Evolutionary conservation across 2,888 invertebrate species (phyloP).

Genomic region (Volucella inflata): DNA sequence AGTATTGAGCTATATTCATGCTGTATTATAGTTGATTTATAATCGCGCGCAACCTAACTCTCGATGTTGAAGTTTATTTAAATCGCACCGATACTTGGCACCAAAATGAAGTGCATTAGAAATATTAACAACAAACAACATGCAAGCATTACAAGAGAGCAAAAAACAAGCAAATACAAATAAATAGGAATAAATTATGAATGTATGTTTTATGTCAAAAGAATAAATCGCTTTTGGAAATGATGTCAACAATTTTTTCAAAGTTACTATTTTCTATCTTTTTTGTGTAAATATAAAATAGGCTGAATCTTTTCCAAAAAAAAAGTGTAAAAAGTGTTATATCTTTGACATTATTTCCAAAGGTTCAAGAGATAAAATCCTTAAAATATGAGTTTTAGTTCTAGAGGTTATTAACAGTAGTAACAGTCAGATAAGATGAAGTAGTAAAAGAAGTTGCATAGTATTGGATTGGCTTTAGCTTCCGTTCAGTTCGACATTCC

Average conservation of each 20-base stretch:
- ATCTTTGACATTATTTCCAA: background rate
- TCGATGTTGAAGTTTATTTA: background rate
- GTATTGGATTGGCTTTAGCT: background rate
- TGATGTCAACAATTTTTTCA: too few relatives aligned
- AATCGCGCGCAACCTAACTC: too few relatives aligned
- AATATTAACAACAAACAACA: conserved; percentile 15
- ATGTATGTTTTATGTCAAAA: background rate
- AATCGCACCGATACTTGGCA: background rate
- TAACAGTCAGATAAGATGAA: conserved; percentile 14
- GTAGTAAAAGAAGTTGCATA: conserved; percentile 21
- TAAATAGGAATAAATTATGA: background rate
- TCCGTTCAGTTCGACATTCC: conserved; percentile 26
- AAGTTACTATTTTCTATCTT: too few relatives aligned
- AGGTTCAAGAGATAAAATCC: background rate
- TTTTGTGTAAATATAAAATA: too few relatives aligned
- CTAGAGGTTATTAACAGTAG: conserved; percentile 3
- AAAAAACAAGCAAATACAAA: conserved; percentile 42
- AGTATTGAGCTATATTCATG: too few relatives aligned
- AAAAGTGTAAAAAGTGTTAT: background rate
- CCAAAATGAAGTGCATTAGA: background rate
- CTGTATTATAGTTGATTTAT: too few relatives aligned
- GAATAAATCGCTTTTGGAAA: background rate
- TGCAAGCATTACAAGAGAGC: conserved; percentile 25
- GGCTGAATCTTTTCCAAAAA: background rate
- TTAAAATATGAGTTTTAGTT: background rate